These are phyloP conservation scores for Galerucella pusilla DNA, from an alignment of 2,888 invertebrate species.

Conservation along the genomic window DNA sequence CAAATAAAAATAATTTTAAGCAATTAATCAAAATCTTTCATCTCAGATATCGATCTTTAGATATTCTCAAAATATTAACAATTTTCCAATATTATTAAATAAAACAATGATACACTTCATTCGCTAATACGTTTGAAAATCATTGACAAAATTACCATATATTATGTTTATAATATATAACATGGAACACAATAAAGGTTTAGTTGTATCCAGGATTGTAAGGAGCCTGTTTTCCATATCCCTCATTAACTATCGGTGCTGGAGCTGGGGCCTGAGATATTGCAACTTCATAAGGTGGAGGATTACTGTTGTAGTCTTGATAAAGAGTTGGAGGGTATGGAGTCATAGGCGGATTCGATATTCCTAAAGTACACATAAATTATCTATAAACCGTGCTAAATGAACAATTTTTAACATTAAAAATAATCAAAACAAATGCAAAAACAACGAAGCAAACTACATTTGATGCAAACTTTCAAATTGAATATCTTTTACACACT, in stretches of 20 bases:
- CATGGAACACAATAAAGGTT: not conserved
- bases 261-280: conserved; percentile 41
- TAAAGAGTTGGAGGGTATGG: conserved; percentile 38
- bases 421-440: too few species aligned
- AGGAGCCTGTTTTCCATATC: conserved; percentile 43
- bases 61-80: not conserved
- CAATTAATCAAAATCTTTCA: too few species aligned
- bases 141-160: not conserved
- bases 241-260: conserved; percentile 32
- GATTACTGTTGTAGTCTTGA: conserved; percentile 36
- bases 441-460: too few species aligned
- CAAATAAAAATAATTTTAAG: too few species aligned
- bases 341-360: conserved; percentile 33
- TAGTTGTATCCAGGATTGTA: conserved; percentile 44
- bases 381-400: too few species aligned
- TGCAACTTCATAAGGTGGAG: conserved; percentile 46
- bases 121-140: not conserved
- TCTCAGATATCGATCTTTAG: too few species aligned
- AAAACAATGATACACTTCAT: not conserved
- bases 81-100: not conserved
- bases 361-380: not conserved
- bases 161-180: not conserved
- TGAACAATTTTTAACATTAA: too few species aligned
- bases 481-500: not conserved
- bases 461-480: too few species aligned